Evolutionary conservation across 2,888 invertebrate genomes (phyloP).

Genomic region (Empis stercorea): DNA sequence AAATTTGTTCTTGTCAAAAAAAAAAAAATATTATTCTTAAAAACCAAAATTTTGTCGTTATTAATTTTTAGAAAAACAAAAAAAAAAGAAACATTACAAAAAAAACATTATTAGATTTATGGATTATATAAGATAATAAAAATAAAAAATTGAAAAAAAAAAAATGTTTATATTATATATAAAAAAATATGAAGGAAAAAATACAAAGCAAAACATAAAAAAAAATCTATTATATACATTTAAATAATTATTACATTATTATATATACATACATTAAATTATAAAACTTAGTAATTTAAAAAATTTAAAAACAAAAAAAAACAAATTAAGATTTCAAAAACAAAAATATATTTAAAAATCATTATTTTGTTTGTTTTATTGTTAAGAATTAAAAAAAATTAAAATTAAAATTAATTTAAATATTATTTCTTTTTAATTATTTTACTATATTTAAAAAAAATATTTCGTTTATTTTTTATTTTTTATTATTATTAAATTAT

Average conservation of each 20-base stretch:
- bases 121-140: neutral
- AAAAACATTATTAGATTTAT: neutral
- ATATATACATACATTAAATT: too few species aligned
- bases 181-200: neutral
- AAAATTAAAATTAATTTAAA: too few species aligned
- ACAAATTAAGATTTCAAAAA: neutral
- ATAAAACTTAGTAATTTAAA: too few species aligned
- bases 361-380: neutral
- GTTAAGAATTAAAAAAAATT: too few species aligned
- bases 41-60: constrained; percentile 1
- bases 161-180: neutral
- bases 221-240: neutral
- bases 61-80: constrained; percentile 1
- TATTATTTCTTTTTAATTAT: too few species aligned
- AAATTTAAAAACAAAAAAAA: too few species aligned
- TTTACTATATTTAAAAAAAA: too few species aligned
- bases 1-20: neutral
- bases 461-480: too few species aligned
- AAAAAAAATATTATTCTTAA: neutral
- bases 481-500: too few species aligned
- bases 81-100: neutral
- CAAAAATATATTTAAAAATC: neutral
- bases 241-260: too few species aligned
- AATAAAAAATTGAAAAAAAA: neutral
- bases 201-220: neutral